These are phyloP conservation scores for Halichoeres trimaculatus DNA, from an alignment of 2,113 vertebrate species.

Conservation along the genomic window DNA sequence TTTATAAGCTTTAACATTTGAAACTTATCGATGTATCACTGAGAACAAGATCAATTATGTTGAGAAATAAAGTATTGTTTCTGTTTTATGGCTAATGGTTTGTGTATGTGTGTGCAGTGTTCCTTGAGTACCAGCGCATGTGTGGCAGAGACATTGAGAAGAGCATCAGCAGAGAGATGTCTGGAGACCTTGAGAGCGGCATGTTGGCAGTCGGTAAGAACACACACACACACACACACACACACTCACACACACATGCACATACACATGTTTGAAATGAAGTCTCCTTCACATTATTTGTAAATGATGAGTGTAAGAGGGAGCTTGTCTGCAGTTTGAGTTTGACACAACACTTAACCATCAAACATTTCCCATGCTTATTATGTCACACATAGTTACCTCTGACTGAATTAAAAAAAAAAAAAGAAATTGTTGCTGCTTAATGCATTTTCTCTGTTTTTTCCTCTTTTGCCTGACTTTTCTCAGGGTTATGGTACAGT, in stretches of 20 bases:
- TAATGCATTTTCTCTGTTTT: constrained; percentile 33
- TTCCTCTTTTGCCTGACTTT: constrained; percentile 54
- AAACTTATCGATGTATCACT: neutral
- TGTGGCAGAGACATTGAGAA: constrained; percentile 93
- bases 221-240: neutral
- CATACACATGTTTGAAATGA: too few relatives aligned
- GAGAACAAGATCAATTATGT: neutral
- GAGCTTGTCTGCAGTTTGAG: neutral
- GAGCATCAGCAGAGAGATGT: constrained; percentile 96
- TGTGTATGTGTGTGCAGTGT: constrained; percentile 84
- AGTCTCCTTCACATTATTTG: neutral
- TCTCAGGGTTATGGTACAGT: constrained; percentile 79
- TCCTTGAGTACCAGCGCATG: constrained; percentile 94
- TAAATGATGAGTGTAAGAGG: neutral
- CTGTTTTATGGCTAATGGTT: neutral
- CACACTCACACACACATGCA: neutral
- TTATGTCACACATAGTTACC: neutral
- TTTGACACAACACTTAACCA: constrained; percentile 5
- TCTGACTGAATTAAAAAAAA: neutral
- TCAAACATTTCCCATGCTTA: constrained; percentile 8
- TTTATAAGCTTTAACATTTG: neutral
- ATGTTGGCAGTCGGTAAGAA: constrained; percentile 96
- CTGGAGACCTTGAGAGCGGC: constrained; percentile 94
- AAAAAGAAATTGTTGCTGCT: neutral
- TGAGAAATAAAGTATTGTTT: neutral